Evolutionary conservation across 2,113 vertebrate genomes (phyloP).

Genomic region (Chamaea fasciata): DNA sequence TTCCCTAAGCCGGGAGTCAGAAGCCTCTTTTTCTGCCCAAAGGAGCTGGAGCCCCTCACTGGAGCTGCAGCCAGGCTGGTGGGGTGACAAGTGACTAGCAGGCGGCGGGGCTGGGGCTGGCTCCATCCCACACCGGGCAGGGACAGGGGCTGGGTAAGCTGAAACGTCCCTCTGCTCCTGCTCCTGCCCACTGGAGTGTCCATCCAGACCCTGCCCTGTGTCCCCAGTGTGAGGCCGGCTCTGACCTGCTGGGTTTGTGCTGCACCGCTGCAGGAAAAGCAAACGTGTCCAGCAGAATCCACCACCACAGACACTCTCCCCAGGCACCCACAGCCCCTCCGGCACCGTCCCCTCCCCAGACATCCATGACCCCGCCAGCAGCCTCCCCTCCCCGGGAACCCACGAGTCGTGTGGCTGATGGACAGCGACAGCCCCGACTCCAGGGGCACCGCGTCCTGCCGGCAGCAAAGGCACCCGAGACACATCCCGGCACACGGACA

Average conservation of each 20-base stretch:
- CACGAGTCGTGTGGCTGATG: neutral
- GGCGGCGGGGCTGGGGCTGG: fast-evolving
- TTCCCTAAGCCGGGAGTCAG: neutral
- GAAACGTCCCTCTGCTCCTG: neutral
- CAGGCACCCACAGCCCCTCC: neutral
- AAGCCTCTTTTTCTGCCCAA: no score
- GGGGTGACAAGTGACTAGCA: fast-evolving
- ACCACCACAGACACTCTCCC: neutral
- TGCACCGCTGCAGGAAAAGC: neutral
- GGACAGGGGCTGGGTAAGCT: neutral
- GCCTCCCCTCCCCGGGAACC: neutral
- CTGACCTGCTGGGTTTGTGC: neutral
- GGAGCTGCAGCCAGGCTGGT: neutral
- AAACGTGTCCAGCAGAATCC: fast-evolving
- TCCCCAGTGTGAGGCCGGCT: neutral
- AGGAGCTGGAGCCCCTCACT: neutral
- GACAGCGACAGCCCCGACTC: neutral
- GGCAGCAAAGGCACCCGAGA: neutral
- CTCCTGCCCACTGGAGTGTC: neutral
- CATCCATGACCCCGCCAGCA: neutral
- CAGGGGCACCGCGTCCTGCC: fast-evolving
- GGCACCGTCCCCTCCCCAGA: neutral
- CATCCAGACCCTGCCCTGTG: neutral
- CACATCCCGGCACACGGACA: fast-evolving
- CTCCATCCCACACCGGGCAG: neutral